Conservation (phyloP, 2,797 vertebrate genomes). For the Varecia variegata region DNA sequence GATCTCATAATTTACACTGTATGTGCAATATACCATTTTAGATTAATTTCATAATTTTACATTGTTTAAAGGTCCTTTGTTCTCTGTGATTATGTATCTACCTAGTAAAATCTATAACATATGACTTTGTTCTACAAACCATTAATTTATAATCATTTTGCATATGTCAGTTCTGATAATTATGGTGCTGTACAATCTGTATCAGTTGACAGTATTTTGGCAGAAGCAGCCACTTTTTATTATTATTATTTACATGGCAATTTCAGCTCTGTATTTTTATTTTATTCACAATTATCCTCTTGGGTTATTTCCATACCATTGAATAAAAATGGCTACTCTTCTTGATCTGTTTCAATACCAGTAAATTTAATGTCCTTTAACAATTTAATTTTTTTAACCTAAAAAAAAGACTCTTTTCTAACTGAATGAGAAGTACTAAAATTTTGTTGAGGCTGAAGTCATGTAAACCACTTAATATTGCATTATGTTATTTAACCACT, state of each 20-base stretch:
- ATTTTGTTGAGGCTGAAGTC: slow-evolving; percentile 60
- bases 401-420: slow-evolving; percentile 50
- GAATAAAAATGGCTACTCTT: slow-evolving; percentile 66
- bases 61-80: slow-evolving; percentile 66
- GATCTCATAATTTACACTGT: slow-evolving; percentile 55
- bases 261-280: slow-evolving; percentile 74
- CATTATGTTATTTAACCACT: slow-evolving; percentile 60
- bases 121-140: slow-evolving; percentile 72
- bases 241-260: slow-evolving; percentile 78
- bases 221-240: slow-evolving; percentile 61
- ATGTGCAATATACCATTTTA: slow-evolving; percentile 20
- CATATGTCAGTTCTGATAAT: slow-evolving; percentile 73
- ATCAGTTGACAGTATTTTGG: slow-evolving; percentile 75
- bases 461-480: slow-evolving; percentile 65
- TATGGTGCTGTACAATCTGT: slow-evolving; percentile 68
- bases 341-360: slow-evolving; percentile 70
- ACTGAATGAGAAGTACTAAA: slow-evolving; percentile 67
- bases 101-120: slow-evolving; percentile 75
- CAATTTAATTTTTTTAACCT: slow-evolving; percentile 64
- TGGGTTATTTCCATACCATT: slow-evolving; percentile 69
- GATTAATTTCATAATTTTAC: slow-evolving; percentile 64
- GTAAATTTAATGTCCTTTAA: slow-evolving; percentile 72
- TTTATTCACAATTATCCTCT: slow-evolving; percentile 68
- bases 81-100: slow-evolving; percentile 60
- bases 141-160: slow-evolving; percentile 81